Base-by-base conservation (phyloP, 2,888 invertebrate genomes). In the Synergus umbraculus region DNA sequence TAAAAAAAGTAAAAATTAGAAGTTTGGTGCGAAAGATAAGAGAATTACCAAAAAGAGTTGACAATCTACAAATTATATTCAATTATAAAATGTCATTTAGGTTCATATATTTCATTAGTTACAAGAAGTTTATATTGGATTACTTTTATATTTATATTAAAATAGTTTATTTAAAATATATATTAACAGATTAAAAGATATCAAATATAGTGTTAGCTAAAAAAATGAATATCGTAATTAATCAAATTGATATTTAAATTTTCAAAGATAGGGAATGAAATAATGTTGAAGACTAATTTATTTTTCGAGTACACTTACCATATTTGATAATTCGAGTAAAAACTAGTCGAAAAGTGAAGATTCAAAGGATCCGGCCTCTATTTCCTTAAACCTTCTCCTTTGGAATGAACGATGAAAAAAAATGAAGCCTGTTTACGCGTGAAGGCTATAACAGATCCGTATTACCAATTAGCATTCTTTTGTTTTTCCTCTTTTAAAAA, bases 351-450 rank as follows among this genome's bases (percentile, higher is more conserved):
- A 54, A 54, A 69, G 4, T 29, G 4, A 69, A 69, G 49, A 73
- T 49, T 54, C n/a, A 37, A 54, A 73, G 10, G 29, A 1, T 37
- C 15, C 15, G 73, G n/a, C 46, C 15, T n/a, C 29, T 15, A n/a
- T 73, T 73, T 37, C 10, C n/a, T 0, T n/a, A 73, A 73, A 73
- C 15, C 37, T 37, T 15, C 37, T 49, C 29, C 54, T 54, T 73
- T 73, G 12, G 9, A 54, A 37, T 73, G 37, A 10, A 37, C 4
- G 54, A 49, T 1, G 15, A 49, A 54, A 54, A 73, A 73, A 73
- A 73, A 54, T n/a, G 73, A 73, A 73, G 73, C 8, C 37, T 54
- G 73, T 73, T 73, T 73, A 73, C n/a, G 54, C 54, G n/a, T 73
- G 73, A 73, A 73, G 37, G 15, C 10, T 5, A 37, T 37, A 44